Evolutionary conservation across 2,888 invertebrate genomes (phyloP).

Genomic region (Cheilosia vulpina): DNA sequence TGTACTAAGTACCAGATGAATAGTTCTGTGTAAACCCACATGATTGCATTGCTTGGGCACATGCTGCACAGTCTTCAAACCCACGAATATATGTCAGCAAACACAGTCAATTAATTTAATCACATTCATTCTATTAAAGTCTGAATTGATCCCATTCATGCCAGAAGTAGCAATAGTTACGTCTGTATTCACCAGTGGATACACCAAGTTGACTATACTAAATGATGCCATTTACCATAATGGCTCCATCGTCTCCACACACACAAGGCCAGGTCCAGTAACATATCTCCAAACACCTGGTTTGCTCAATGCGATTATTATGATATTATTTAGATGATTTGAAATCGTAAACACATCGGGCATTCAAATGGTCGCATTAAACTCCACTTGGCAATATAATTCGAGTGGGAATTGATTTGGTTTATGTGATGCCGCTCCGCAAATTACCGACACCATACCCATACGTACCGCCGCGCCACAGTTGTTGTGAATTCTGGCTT

Average conservation of each 20-base stretch:
- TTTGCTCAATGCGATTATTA: slow-evolving; percentile 40
- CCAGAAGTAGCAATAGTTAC: background rate
- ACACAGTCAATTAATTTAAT: no score
- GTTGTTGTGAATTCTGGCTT: no score
- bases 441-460: slow-evolving; percentile 16
- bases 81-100: background rate
- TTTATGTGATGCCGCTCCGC: slow-evolving; percentile 39
- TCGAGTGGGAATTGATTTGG: slow-evolving; percentile 53
- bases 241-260: background rate
- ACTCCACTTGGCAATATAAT: slow-evolving; percentile 42
- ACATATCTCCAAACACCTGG: slow-evolving; percentile 15
- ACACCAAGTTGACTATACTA: slow-evolving; percentile 26
- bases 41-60: background rate
- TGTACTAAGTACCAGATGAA: background rate
- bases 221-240: slow-evolving; percentile 21
- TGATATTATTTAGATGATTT: slow-evolving; percentile 48
- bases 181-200: slow-evolving; percentile 12
- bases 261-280: background rate
- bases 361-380: slow-evolving; percentile 57
- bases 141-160: slow-evolving; percentile 10
- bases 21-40: background rate
- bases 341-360: slow-evolving; percentile 50
- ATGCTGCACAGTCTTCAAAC: no score
- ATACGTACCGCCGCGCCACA: no score
- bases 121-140: background rate